Conservation (phyloP, 2,888 invertebrate species). For the Drosophila diplacantha region DNA sequence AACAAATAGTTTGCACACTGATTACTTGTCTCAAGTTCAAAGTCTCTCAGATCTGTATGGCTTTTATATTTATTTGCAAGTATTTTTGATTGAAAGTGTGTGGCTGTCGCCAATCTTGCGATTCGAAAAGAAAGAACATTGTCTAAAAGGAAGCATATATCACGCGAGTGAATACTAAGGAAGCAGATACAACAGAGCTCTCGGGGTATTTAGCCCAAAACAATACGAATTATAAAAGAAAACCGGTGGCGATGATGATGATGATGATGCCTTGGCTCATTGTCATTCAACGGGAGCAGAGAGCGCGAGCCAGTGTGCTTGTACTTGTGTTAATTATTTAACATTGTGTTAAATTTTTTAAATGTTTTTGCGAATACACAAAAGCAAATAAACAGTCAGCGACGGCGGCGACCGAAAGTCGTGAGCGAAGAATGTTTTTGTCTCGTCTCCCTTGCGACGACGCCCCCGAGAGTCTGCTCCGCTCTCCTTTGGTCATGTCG, state of each 20-base stretch:
- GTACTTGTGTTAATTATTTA: constrained; percentile 63
- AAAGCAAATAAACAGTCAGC: constrained; percentile 48
- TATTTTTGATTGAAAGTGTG: constrained; percentile 12
- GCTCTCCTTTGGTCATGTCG: constrained; percentile 1
- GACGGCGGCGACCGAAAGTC: constrained; percentile 41
- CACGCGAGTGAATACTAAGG: constrained; percentile 4
- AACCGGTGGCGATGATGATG: constrained; percentile 48
- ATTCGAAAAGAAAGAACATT: constrained; percentile 3
- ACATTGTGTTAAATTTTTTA: constrained; percentile 66
- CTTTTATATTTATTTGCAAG: constrained; percentile 4
- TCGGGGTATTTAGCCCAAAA: constrained; percentile 35
- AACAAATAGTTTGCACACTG: constrained; percentile 18
- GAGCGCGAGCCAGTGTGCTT: constrained; percentile 3
- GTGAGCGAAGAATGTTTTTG: constrained; percentile 62
- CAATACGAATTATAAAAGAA: constrained; percentile 36
- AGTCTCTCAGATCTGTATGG: constrained; percentile 10
- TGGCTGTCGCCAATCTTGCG: constrained; percentile 6
- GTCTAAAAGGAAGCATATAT: constrained; percentile 1
- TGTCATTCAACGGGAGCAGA: constrained; percentile 28
- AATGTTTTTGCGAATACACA: constrained; percentile 58
- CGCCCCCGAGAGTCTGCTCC: constrained; percentile 3
- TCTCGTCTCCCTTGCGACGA: constrained; percentile 21
- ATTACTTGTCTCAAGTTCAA: constrained; percentile 27
- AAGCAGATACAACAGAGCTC: constrained; percentile 27
- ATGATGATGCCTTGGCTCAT: constrained; percentile 16